Percentiles rank a stretch among this genome's conserved stretches.
These are phyloP conservation scores for Atta texana DNA, from an alignment of 1,140 invertebrate genomes.

Conservation along the genomic window DNA sequence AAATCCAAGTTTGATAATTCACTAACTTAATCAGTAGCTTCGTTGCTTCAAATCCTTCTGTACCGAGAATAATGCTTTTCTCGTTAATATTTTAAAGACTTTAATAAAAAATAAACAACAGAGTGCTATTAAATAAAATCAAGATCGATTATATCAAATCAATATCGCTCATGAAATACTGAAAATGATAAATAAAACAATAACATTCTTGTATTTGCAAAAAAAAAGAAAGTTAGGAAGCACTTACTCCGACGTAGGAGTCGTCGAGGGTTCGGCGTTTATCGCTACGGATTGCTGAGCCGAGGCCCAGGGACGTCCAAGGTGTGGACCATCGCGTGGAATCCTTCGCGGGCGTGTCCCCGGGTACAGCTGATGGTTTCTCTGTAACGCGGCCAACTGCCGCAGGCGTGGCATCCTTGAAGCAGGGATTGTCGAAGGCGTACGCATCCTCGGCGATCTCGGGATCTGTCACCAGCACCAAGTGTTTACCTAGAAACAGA, in stretches of 20 bases:
- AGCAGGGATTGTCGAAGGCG: slow-evolving; percentile 93
- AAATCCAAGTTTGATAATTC: not conserved
- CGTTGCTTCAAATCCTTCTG: not conserved
- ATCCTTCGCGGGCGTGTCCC: slow-evolving; percentile 83
- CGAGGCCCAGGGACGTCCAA: slow-evolving; percentile 87
- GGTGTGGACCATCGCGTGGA: slow-evolving; percentile 83
- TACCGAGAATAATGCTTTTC: not conserved
- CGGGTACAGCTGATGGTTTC: slow-evolving; percentile 78
- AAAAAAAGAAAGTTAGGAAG: not conserved
- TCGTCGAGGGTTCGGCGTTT: slow-evolving; percentile 89
- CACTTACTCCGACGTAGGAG: slow-evolving; percentile 88
- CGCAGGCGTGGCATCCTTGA: slow-evolving; percentile 87
- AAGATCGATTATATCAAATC: not conserved
- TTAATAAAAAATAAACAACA: not conserved
- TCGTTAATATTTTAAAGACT: not conserved
- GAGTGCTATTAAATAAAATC: not conserved
- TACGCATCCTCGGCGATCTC: slow-evolving; percentile 91
- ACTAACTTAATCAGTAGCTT: not conserved
- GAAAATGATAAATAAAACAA: not conserved
- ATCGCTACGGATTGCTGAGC: slow-evolving; percentile 84
- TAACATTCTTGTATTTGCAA: slow-evolving; percentile 37
- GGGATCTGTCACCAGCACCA: slow-evolving; percentile 90
- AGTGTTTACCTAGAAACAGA: slow-evolving; percentile 87
- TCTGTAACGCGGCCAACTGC: slow-evolving; percentile 80
- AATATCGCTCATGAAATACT: not conserved